These are phyloP conservation scores for Sesamia nonagrioides DNA, from an alignment of 1,140 invertebrate species.

Conservation along the genomic window DNA sequence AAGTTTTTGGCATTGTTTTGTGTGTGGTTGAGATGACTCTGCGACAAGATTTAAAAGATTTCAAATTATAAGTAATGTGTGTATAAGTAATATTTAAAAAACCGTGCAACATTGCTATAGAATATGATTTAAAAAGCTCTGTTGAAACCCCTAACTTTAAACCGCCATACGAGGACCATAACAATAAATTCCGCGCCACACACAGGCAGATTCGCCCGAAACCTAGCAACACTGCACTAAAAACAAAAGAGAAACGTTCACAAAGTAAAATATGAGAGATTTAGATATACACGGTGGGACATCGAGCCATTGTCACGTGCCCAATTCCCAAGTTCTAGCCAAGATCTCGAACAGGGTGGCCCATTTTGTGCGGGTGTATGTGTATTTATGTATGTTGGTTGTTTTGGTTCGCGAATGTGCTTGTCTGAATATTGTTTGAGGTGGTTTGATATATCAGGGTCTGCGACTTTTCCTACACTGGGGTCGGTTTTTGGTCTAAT, in stretches of 20 bases:
- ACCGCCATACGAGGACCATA: background rate
- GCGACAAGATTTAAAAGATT: too few relatives aligned
- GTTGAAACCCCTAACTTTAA: background rate
- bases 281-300: background rate
- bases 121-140: background rate
- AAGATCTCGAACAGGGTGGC: constrained; percentile 34
- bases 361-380: constrained; percentile 18
- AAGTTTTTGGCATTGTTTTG: too few relatives aligned
- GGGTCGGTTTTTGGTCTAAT: too few relatives aligned
- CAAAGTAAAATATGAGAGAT: constrained; percentile 41
- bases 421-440: background rate
- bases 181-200: constrained; percentile 1
- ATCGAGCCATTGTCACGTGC: constrained; percentile 53
- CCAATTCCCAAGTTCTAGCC: constrained; percentile 54
- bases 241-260: constrained; percentile 34
- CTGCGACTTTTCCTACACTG: too few relatives aligned
- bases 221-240: constrained; percentile 5
- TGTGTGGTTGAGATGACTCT: too few relatives aligned
- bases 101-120: background rate
- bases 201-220: background rate
- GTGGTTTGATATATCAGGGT: background rate
- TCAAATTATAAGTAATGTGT: too few relatives aligned
- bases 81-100: too few relatives aligned
- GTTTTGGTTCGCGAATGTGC: background rate
- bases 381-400: background rate